Percentiles rank a stretch among this genome's conserved stretches.
These are phyloP conservation scores for Xenopus tropicalis DNA, from an alignment of 2,113 vertebrate species.

Conservation along the genomic window DNA sequence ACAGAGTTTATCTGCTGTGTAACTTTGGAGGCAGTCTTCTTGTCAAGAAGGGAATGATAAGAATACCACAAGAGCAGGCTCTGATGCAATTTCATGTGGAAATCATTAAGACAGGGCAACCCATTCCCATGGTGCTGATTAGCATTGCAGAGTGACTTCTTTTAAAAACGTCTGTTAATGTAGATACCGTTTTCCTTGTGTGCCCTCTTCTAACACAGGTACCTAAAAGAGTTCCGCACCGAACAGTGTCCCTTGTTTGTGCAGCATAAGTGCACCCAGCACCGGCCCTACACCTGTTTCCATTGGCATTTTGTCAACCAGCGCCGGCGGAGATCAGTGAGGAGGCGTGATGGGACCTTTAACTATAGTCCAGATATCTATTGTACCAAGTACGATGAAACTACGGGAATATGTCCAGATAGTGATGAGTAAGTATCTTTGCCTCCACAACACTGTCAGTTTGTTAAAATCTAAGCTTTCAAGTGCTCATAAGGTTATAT, in stretches of 20 bases:
- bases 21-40: too few relatives aligned
- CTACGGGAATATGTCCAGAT: constrained; percentile 89
- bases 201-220: constrained; percentile 63
- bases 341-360: constrained; percentile 91
- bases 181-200: background rate
- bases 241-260: constrained; percentile 97
- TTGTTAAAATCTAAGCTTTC: too few relatives aligned
- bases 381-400: constrained; percentile 96
- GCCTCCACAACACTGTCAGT: too few relatives aligned
- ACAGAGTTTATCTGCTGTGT: too few relatives aligned
- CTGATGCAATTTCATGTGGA: too few relatives aligned
- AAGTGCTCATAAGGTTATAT: too few relatives aligned
- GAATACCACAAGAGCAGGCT: too few relatives aligned
- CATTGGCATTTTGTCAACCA: constrained; percentile 98
- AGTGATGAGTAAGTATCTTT: constrained; percentile 90
- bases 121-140: too few relatives aligned
- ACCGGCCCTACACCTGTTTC: constrained; percentile 95
- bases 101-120: too few relatives aligned
- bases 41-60: too few relatives aligned
- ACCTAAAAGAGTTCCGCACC: constrained; percentile 96
- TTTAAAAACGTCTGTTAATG: too few relatives aligned
- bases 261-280: constrained; percentile 96
- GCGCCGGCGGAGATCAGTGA: constrained; percentile 88
- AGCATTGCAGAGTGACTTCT: too few relatives aligned
- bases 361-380: constrained; percentile 98